These are phyloP conservation scores for Clostera curtula DNA, from an alignment of 2,888 invertebrate species.

Conservation along the genomic window DNA sequence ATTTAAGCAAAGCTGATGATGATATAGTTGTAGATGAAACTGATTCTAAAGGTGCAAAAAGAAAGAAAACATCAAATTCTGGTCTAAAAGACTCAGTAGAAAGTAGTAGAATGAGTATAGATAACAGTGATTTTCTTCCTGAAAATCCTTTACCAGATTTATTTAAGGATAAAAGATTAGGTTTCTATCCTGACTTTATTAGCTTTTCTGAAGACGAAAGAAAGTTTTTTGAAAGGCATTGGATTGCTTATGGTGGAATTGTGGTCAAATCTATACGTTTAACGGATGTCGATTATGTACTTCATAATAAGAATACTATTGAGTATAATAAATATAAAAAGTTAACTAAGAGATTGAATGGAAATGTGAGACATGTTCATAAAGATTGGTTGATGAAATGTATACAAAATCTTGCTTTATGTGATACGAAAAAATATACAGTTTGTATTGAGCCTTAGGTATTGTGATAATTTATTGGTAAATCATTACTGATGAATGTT, in stretches of 20 bases:
- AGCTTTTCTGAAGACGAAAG: slow-evolving; percentile 53
- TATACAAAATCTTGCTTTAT: slow-evolving; percentile 46
- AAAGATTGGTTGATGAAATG: slow-evolving; percentile 57
- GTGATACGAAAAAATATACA: slow-evolving; percentile 42
- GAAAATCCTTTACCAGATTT: slow-evolving; percentile 51
- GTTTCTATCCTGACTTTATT: slow-evolving; percentile 65
- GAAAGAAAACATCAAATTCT: slow-evolving; percentile 6
- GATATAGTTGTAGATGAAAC: no score
- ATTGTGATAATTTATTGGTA: slow-evolving; percentile 4
- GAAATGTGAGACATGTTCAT: slow-evolving; percentile 44
- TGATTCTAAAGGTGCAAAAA: slow-evolving; percentile 3
- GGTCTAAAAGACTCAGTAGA: slow-evolving; percentile 6
- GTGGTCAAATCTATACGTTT: slow-evolving; percentile 50
- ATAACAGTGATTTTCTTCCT: slow-evolving; percentile 24
- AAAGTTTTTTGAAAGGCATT: slow-evolving; percentile 69
- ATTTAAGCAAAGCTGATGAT: no score
- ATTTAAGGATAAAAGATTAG: slow-evolving; percentile 46
- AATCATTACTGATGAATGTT: no score
- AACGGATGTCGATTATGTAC: slow-evolving; percentile 48
- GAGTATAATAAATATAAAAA: slow-evolving; percentile 38
- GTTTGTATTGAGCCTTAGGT: slow-evolving; percentile 38
- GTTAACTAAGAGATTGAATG: slow-evolving; percentile 35
- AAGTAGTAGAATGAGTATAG: slow-evolving; percentile 12
- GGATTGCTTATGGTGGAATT: slow-evolving; percentile 77
- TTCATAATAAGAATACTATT: slow-evolving; percentile 45